These are phyloP conservation scores for Drosophila paramelanica DNA, from an alignment of 2,888 invertebrate species.

Conservation along the genomic window DNA sequence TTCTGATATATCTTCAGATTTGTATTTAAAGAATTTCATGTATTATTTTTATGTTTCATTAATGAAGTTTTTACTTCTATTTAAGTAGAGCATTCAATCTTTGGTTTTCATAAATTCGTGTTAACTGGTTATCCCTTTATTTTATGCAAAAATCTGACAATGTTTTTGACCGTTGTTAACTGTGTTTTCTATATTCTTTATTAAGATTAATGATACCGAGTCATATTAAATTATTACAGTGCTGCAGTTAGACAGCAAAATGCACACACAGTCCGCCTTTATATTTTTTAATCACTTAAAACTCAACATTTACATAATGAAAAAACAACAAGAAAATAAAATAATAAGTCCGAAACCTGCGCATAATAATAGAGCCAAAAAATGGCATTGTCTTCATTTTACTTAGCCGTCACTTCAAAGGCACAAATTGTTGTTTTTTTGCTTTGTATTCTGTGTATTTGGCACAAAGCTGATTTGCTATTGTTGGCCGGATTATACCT, in stretches of 20 bases:
- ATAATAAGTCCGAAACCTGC: conserved; percentile 9
- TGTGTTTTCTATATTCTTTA: conserved; percentile 62
- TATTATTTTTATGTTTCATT: too few species aligned
- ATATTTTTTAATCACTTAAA: conserved; percentile 64
- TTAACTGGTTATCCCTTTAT: conserved; percentile 17
- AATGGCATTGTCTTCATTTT: conserved; percentile 38
- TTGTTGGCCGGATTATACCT: conserved; percentile 28
- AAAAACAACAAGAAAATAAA: conserved; percentile 42
- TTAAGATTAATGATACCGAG: conserved; percentile 81
- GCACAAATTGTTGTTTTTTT: conserved; percentile 19
- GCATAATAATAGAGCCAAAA: conserved; percentile 36
- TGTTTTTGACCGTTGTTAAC: conserved; percentile 41
- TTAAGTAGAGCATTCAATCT: conserved; percentile 12
- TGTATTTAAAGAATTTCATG: too few species aligned
- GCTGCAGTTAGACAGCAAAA: conserved; percentile 45
- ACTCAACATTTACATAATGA: conserved; percentile 70
- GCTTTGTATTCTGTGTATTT: conserved; percentile 15
- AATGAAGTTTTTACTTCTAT: too few species aligned
- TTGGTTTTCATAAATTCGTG: not conserved
- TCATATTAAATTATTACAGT: conserved; percentile 60
- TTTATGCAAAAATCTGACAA: conserved; percentile 43
- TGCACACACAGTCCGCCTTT: conserved; percentile 14
- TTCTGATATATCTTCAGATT: too few species aligned
- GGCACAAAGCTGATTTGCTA: conserved; percentile 33
- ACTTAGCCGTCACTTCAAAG: conserved; percentile 56